Base-by-base conservation (phyloP, 2,888 invertebrate genomes). In the Caenorhabditis sp. region DNA sequence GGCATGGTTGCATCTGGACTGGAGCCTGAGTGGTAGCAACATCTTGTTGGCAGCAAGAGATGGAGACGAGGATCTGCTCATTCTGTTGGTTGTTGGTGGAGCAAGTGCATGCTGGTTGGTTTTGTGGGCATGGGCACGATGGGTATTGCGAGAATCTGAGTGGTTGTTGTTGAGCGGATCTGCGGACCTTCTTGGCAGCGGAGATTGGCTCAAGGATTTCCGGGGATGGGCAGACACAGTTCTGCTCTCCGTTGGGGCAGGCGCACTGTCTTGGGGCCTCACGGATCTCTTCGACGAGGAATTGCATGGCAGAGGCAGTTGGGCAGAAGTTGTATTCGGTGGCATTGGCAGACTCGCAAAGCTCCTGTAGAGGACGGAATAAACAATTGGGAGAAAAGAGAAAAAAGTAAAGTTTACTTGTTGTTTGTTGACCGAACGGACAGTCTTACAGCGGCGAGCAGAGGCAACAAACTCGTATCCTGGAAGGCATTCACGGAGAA, bases 401-500 rank as follows among this genome's bases (percentile, higher is more conserved):
- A 28, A 4, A 47, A 68, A 44, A 24, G 56, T 26, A 56, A 54
- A 12, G 73, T 31, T 75, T 80, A 80, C 82, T 81, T 91, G 89
- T 83, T 90, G 91, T 54, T 90, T 85, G 56, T 85, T 84, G 64
- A 92, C 89, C 28, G 89, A 89, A 68, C 90, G 84, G 54, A 87
- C 82, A 38, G 90, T 89, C 85, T 90, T 90, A 85, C 92, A 92
- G 28, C 90, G 87, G 44, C 89, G 86, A 51, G 88, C 86, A 1
- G 90, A 89, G 19, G 91, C 89, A 31, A 91, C 90, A 79, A 92
- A 92, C 80, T 90, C 88, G 85, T 89, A 90, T 54, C 90, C 90
- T 26, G 89, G 88, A 54, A 89, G 88, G 72, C 92, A 92, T 75
- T 90, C 90, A 44, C 91, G 88, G 19, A 91, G 85, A 28, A 89